Evolutionary conservation across 2,797 vertebrate species (phyloP), one percentile per base, ranked within the genome.

Genomic region (Eulemur coronatus): DNA sequence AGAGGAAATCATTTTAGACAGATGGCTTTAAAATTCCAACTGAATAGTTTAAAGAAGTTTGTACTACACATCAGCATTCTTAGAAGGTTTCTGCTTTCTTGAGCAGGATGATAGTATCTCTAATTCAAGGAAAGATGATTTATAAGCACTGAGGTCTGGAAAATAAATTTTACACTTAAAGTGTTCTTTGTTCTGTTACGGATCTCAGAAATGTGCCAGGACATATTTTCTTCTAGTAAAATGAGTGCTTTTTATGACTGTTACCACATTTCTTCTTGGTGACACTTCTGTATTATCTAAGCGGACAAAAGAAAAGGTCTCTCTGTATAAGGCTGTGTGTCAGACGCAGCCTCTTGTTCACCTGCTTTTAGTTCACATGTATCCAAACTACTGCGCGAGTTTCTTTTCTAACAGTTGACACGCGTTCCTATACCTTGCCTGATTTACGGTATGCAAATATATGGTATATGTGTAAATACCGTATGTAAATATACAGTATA

Each of bases 101-200:
- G 43, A 63, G 57, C 61, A 59, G 5, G 41, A 89, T 73, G 55
- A 57, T 7, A 50, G 3, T 33, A 78, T 76, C 48, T 67, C 46
- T 75, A 78, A 79, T 38, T 75, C 57, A 94, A 91, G n/a, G 52
- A 94, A 78, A 92, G 26, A 76, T 33, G 26, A 86, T n/a, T 55
- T 81, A 30, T 75, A 70, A 91, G 17, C 46, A 18, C 22, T 59
- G 65, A 84, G 33, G 2, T 86, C 57, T 91, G 63, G 79, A 90
- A 89, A 69, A 69, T 90, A 94, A 75, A 87, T 67, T 67, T n/a
- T 55, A 13, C 9, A 55, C 17, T 69, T 84, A 61, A n/a, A 10
- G 24, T 75, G 5, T 65, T 18, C 10, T 3, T 33, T 43, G 1
- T 57, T 94, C 82, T 67, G 15, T 86, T 59, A 70, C 59, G 48